Evolutionary conservation across 1,140 invertebrate species (phyloP), one percentile per base, ranked within the genome.

Genomic region (Tenebrio molitor): DNA sequence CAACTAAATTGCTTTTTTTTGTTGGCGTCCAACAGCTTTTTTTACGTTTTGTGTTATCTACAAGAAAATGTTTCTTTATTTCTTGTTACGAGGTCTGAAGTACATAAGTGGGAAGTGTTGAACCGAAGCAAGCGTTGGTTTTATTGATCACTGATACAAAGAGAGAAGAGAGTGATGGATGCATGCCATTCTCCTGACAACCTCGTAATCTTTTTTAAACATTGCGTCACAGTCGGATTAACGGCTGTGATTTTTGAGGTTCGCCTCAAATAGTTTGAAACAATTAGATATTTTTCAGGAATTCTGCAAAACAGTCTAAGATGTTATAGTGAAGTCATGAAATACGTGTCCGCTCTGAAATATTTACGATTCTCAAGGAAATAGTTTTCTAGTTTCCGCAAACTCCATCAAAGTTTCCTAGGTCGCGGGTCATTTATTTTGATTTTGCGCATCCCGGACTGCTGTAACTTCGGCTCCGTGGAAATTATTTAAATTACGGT

Each of bases 11-110:
- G 19, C 21, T 53, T 53, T 53, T 53, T 53, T 53, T 53, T n/a
- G 44, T 46, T 46, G 10, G 16, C 16, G 6, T 46, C 4, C 19
- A 17, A 46, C 44, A 6, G 44, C 44, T n/a, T 46, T 16, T 19
- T 17, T 46, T 46, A 46, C 19, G 44, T 46, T 17, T 46, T 46
- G 44, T 46, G 44, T 46, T 46, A 46, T 46, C 15, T 46, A n/a
- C 12, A n/a, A 46, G 7, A 1, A 19, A 46, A 5, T 17, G 44
- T 46, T 46, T 1, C 12, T 7, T 46, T 46, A 16, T 46, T 17
- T 19, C 8, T 2, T 3, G n/a, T 46, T 10, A 46, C 17, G 7
- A 19, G 15, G 29, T n/a, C n/a, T n/a, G n/a, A n/a, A n/a, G n/a
- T n/a, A n/a, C n/a, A n/a, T n/a, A n/a, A n/a, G n/a, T n/a, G n/a